Conservation (phyloP, 2,113 vertebrate genomes). For the Uria lomvia region DNA sequence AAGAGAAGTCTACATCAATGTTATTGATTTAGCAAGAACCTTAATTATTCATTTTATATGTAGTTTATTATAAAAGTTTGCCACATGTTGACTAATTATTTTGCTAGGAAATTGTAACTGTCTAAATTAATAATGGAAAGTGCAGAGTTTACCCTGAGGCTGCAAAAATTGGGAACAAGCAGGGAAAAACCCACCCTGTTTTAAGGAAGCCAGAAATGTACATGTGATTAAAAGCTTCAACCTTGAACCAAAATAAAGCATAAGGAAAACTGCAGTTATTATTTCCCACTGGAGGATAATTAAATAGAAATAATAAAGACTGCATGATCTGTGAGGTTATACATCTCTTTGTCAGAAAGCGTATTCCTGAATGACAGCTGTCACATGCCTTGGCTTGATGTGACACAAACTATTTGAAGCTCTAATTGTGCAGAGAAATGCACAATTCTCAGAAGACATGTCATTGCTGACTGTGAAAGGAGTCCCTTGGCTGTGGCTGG, state of each 20-base stretch:
- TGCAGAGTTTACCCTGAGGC: conserved; percentile 65
- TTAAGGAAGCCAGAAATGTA: conserved; percentile 40
- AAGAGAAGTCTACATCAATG: conserved; percentile 62
- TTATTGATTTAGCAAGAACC: conserved; percentile 66
- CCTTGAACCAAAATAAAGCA: conserved; percentile 39
- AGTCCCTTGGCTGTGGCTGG: neutral
- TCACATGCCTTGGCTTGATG: conserved; percentile 33
- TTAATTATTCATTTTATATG: conserved; percentile 78
- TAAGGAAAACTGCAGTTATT: conserved; percentile 9
- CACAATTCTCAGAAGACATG: conserved; percentile 2
- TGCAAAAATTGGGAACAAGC: conserved; percentile 57
- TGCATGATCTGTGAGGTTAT: conserved; percentile 36
- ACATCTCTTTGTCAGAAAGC: conserved; percentile 28
- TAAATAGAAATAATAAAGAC: conserved; percentile 68
- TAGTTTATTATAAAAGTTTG: conserved; percentile 70
- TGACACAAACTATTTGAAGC: conserved; percentile 23
- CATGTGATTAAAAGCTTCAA: conserved; percentile 13
- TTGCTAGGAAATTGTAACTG: conserved; percentile 62
- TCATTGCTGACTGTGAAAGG: neutral
- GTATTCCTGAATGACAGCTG: conserved; percentile 60
- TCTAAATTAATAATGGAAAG: conserved; percentile 70
- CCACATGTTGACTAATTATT: conserved; percentile 71
- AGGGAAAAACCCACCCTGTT: neutral
- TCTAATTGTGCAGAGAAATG: conserved; percentile 32
- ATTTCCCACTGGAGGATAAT: conserved; percentile 61